Base-by-base conservation (phyloP, 2,113 vertebrate genomes). In the Callopanchax toddi region DNA sequence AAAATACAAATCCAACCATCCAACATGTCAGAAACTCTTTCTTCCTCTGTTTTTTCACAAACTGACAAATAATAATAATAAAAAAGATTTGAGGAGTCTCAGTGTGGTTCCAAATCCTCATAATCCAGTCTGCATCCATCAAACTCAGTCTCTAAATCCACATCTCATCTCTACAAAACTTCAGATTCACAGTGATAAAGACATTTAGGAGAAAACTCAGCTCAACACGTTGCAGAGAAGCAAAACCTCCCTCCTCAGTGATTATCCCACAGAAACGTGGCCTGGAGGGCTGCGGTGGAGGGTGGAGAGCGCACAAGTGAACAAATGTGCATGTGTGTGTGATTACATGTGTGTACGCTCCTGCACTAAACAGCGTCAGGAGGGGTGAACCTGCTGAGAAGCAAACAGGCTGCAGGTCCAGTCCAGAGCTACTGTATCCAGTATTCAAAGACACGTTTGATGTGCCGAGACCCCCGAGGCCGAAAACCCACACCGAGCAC, bases 371-470 rank as follows among this genome's bases (percentile, higher is more conserved):
- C 22, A 45, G 52, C 23, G 8, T 69, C 64, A 76, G 62, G 74
- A 76, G 66, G 71, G 18, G 63, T 40, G 46, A 62, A 84, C 77
- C 75, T 76, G 73, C 67, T 79, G 79, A 72, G 62, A 63, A 45
- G 49, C 54, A 75, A 64, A 76, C 68, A 78, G 75, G 67, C 56
- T 52, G 11, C 63, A 61, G 21, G 64, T 71, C 74, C 58, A 60
- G 82, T 74, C 60, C 58, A 20, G 56, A 70, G 69, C 75, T 69
- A 69, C 85, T 74, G 83, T 49, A 74, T 67, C 77, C 70, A 81
- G 78, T 85, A 84, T 88, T 87, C 71, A 80, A 63, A 76, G 70
- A 49, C 58, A 51, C 54, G 74, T 87, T 86, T 86, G 81, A 88
- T 85, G 84, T 86, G 75, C 42, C 58, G 75, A 79, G 67, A 12